Percentiles rank a stretch among this genome's conserved stretches.
phyloP scores from a whole-genome alignment of 2,797 vertebrate genomes.

The Potorous gilbertii region DNA sequence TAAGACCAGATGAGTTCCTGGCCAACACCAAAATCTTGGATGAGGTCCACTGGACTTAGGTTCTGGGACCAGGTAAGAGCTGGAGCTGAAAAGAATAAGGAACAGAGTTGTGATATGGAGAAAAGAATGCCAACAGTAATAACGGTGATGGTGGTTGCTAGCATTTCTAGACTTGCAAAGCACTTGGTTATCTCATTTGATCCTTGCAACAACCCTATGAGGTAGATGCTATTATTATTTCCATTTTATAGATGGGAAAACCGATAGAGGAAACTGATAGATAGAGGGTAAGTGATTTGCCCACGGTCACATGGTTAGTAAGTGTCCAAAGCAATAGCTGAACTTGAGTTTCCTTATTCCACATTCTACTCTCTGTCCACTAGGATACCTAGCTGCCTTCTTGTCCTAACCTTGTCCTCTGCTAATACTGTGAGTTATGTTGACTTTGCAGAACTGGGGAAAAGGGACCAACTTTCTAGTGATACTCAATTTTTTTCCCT shows the following conservation, averaged over 20 bases:
- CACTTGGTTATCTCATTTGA: neutral
- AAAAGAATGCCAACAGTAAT: neutral
- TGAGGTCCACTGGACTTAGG: neutral
- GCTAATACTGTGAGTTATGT: too few species aligned
- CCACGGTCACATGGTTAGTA: neutral
- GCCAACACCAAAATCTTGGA: neutral
- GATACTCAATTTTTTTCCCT: neutral
- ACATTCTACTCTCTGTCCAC: neutral
- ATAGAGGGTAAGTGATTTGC: neutral
- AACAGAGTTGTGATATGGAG: neutral
- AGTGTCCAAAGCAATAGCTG: fast-evolving
- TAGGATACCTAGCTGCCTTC: neutral
- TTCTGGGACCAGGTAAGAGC: too few species aligned
- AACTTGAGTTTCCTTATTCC: neutral
- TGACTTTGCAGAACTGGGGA: neutral
- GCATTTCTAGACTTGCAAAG: neutral
- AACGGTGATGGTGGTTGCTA: neutral
- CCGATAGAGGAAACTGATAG: neutral
- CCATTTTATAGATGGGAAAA: neutral
- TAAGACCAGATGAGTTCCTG: neutral
- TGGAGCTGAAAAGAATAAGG: neutral
- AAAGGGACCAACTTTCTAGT: neutral
- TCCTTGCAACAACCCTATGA: neutral
- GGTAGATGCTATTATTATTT: neutral
- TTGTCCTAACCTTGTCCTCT: neutral